A percentile compares a stretch with the other conserved stretches of the same genome.
Evolutionary conservation across 1,140 invertebrate species (phyloP).

Genomic region (Triops longicaudatus): DNA sequence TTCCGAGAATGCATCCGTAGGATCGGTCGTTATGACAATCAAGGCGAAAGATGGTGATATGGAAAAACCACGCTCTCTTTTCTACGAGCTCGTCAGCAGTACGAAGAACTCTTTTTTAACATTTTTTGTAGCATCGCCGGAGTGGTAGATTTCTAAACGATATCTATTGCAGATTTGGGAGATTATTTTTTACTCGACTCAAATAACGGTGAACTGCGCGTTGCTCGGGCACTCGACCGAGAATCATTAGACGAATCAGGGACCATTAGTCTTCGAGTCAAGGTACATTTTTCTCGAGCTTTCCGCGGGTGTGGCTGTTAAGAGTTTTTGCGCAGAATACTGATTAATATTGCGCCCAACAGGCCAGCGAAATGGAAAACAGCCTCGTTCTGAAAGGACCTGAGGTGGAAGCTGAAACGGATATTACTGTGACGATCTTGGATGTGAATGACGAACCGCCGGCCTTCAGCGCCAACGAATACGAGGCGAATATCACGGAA

Average conservation of each 20-base stretch:
- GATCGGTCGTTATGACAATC: slow-evolving; percentile 67
- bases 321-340: background rate
- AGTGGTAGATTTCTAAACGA: background rate
- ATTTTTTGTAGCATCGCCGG: too few species aligned
- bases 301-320: background rate
- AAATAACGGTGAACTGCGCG: slow-evolving; percentile 82
- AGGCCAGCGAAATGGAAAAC: slow-evolving; percentile 67
- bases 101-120: background rate
- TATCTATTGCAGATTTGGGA: slow-evolving; percentile 51
- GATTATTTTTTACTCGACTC: slow-evolving; percentile 88
- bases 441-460: slow-evolving; percentile 93
- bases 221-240: slow-evolving; percentile 80
- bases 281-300: slow-evolving; percentile 32
- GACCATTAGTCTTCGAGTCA: slow-evolving; percentile 54
- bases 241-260: slow-evolving; percentile 72
- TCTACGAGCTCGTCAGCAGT: slow-evolving; percentile 1
- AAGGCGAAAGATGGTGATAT: slow-evolving; percentile 73
- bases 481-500: slow-evolving; percentile 68
- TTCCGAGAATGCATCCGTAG: slow-evolving; percentile 73
- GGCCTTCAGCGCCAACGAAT: slow-evolving; percentile 67
- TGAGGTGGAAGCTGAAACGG: slow-evolving; percentile 53
- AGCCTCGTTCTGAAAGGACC: slow-evolving; percentile 57
- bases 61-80: slow-evolving; percentile 40
- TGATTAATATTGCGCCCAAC: slow-evolving; percentile 27
- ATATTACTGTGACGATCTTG: slow-evolving; percentile 65